Conservation (phyloP, 2,797 vertebrate genomes). For the Acanthurus leucopareius region DNA sequence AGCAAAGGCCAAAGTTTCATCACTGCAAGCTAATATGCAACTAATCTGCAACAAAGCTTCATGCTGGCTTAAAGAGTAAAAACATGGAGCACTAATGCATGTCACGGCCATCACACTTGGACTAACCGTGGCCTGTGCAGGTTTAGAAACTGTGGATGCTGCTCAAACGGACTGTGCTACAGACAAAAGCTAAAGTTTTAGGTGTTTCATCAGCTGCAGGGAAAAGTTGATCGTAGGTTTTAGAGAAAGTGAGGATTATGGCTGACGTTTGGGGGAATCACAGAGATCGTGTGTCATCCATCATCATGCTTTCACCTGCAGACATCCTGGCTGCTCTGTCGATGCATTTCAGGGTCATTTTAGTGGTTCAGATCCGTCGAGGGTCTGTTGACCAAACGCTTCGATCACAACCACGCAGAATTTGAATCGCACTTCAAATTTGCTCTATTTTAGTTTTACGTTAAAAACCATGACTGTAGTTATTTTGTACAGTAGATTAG, state of each 20-base stretch:
- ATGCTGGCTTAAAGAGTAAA: slow-evolving; percentile 51
- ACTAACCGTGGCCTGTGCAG: neutral
- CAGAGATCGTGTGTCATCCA: slow-evolving; percentile 42
- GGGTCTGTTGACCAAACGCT: slow-evolving; percentile 33
- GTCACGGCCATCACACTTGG: slow-evolving; percentile 22
- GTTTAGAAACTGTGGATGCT: neutral
- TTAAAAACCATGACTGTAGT: slow-evolving; percentile 52
- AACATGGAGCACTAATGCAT: slow-evolving; percentile 57
- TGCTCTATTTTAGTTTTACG: slow-evolving; percentile 32
- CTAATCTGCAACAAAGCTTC: slow-evolving; percentile 60
- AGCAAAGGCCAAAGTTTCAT: slow-evolving; percentile 53
- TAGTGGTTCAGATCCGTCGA: slow-evolving; percentile 16
- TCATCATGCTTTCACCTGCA: slow-evolving; percentile 66
- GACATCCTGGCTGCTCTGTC: slow-evolving; percentile 64
- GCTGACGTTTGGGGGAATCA: slow-evolving; percentile 12
- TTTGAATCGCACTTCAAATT: slow-evolving; percentile 72
- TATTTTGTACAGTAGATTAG: neutral
- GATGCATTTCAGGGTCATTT: slow-evolving; percentile 48
- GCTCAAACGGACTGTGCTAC: neutral
- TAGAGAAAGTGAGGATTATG: neutral
- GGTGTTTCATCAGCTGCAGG: neutral
- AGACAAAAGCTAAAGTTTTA: too few relatives aligned
- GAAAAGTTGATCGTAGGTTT: neutral
- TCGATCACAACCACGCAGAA: slow-evolving; percentile 49
- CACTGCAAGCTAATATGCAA: slow-evolving; percentile 60